These are phyloP conservation scores for Ceraclea dissimilis DNA, from an alignment of 2,888 invertebrate genomes.

Conservation along the genomic window DNA sequence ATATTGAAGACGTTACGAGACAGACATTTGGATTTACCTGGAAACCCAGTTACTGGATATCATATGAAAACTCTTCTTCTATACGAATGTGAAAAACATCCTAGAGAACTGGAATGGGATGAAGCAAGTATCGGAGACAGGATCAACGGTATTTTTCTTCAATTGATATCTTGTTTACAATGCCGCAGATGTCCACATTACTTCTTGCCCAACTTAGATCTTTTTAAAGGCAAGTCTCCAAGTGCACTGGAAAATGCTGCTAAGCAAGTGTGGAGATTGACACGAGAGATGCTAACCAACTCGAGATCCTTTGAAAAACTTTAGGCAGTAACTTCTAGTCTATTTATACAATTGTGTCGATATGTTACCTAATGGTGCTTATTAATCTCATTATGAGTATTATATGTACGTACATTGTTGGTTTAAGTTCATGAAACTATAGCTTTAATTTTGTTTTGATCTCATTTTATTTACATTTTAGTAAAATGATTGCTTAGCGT, in stretches of 20 bases:
- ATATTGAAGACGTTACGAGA: slow-evolving; percentile 85
- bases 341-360: not conserved
- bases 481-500: no score
- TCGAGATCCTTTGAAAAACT: slow-evolving; percentile 85
- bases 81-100: slow-evolving; percentile 96
- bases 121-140: slow-evolving; percentile 84
- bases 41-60: slow-evolving; percentile 84
- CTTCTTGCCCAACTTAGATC: slow-evolving; percentile 85
- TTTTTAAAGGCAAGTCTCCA: slow-evolving; percentile 87
- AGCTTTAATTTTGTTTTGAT: no score
- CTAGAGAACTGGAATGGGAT: slow-evolving; percentile 89
- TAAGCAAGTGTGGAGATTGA: slow-evolving; percentile 87
- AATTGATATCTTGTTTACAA: slow-evolving; percentile 90
- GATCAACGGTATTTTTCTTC: slow-evolving; percentile 87
- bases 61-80: slow-evolving; percentile 83
- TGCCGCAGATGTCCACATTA: slow-evolving; percentile 92
- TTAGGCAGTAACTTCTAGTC: slow-evolving; percentile 8
- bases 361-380: not conserved
- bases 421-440: no score
- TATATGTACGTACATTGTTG: no score
- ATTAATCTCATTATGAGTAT: no score
- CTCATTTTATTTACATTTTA: no score
- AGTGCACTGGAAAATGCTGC: slow-evolving; percentile 86
- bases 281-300: slow-evolving; percentile 85
- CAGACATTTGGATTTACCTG: slow-evolving; percentile 78